These are phyloP conservation scores for Tadarida brasiliensis DNA, from an alignment of 2,797 vertebrate species.

Conservation along the genomic window DNA sequence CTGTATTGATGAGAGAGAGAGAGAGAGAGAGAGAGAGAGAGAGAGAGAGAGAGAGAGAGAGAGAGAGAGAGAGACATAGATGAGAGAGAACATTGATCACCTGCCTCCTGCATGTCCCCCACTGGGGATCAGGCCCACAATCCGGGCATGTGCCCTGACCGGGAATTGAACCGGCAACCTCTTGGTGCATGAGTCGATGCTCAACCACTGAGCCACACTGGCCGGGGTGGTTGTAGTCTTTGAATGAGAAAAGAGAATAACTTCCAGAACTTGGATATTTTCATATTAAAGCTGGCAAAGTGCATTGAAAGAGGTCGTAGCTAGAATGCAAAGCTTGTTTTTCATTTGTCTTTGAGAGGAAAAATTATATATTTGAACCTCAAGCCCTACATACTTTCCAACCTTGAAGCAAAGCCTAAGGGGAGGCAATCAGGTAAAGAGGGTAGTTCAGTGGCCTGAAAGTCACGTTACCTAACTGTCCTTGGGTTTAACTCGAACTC, in stretches of 20 bases:
- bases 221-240: no score
- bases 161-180: no score
- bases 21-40: no score
- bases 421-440: neutral
- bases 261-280: neutral
- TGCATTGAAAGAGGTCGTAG: neutral
- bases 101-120: no score
- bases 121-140: no score
- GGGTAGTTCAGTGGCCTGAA: neutral
- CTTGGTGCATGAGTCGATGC: no score
- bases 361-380: constrained; percentile 14
- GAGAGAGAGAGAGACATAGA: no score
- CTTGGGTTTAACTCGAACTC: neutral
- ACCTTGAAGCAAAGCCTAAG: neutral
- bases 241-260: neutral
- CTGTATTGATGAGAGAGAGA: no score
- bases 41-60: no score
- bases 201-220: no score
- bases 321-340: neutral
- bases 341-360: neutral
- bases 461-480: neutral
- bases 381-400: neutral
- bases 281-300: neutral
- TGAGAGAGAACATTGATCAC: no score
- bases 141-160: no score